Conservation (phyloP, 2,113 vertebrate species). For the Coptodon rendalli region DNA sequence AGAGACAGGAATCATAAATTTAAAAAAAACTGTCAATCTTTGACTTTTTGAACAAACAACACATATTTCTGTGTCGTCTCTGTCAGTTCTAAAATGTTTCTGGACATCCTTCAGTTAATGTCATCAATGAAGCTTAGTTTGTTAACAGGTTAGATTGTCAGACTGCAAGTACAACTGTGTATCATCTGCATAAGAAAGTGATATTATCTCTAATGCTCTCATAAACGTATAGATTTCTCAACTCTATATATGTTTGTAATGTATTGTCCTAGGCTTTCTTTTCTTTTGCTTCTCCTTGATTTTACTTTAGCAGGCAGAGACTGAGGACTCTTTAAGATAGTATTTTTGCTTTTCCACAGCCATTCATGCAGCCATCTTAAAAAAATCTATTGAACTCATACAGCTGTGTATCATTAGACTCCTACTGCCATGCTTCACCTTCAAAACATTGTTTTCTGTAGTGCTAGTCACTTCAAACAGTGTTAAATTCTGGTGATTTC, state of each 20-base stretch:
- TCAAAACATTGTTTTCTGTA: neutral
- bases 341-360: neutral
- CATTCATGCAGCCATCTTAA: neutral
- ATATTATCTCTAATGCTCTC: neutral
- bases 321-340: neutral
- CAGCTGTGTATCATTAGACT: neutral
- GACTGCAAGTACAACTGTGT: rapidly evolving
- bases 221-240: rapidly evolving
- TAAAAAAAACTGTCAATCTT: rapidly evolving
- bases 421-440: neutral
- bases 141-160: neutral
- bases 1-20: neutral
- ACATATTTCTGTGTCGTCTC: neutral
- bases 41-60: rapidly evolving
- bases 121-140: neutral
- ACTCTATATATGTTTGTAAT: neutral
- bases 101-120: neutral
- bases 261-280: neutral
- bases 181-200: neutral
- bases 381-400: neutral
- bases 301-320: neutral
- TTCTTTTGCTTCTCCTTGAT: neutral
- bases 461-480: neutral
- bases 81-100: neutral
- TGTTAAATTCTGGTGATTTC: too few species aligned